Evolutionary conservation across 2,113 vertebrate genomes (phyloP), one percentile per base, ranked within the genome.

Genomic region (Campylomormyrus numenius): DNA sequence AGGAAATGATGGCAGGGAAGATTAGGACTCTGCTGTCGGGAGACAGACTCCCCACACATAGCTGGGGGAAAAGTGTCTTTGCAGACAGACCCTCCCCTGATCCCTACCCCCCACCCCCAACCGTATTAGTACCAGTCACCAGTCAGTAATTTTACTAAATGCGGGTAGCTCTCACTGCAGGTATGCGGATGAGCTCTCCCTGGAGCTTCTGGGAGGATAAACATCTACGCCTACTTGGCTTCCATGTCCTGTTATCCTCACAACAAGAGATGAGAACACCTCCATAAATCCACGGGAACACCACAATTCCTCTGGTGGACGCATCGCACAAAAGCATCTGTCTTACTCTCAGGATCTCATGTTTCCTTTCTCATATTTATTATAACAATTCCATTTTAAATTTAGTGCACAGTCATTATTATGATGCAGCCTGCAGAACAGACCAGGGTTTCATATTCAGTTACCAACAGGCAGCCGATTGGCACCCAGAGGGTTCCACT

Each of bases 1-100:
- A 95, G 95, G 94, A 96, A 96, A 96, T 95, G 95, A 96, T 96
- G 95, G 94, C 93, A 95, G 93, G 94, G 92, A 93, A 95, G 95
- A 96, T 94, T 95, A 96, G 93, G 95, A 93, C 93, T 94, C 94
- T 93, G 90, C 89, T 94, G 93, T 92, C 93, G 91, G 90, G 90
- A 92, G 74, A 91, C 70, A 87, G 53, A 85, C 88, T 90, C 90
- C 89, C 90, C 80, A 90, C 88, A 92, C 91, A 89, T 89, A 77
- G 87, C 87, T 90, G 90, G 84, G n/a, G 92, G 91, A 80, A 90
- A 92, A 92, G 89, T 85, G 45, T 46, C 45, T 85, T 85, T 85
- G 83, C 83, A 85, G 39, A 48, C 39, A 85, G 83, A 85, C 83
- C 19, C 17, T n/a, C 83, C 39, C 39, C 83, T 19, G 42, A 84